Percentiles rank a stretch among this genome's conserved stretches.
Evolutionary conservation across 2,888 invertebrate genomes (phyloP).

Genomic region (Cheilosia vulpina): DNA sequence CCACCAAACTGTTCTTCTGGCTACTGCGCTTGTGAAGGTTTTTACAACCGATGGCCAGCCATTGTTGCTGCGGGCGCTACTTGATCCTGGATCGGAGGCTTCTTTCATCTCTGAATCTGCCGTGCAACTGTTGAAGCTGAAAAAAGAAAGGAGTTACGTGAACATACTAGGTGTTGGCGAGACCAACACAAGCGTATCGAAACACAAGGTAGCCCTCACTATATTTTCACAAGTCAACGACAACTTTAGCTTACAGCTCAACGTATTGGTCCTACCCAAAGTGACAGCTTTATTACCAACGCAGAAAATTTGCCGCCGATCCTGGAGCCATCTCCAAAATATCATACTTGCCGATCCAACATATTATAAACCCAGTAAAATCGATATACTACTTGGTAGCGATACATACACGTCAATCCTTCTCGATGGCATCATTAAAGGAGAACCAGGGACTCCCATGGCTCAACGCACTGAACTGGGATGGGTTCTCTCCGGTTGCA

Average conservation of each 20-base stretch:
- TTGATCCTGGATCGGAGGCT: slow-evolving; percentile 10
- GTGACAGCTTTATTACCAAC: no score
- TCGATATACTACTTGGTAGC: no score
- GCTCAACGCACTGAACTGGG: no score
- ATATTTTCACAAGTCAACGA: background rate
- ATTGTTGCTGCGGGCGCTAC: slow-evolving; percentile 6
- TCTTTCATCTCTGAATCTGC: slow-evolving; percentile 3
- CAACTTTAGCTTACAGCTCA: slow-evolving; percentile 11
- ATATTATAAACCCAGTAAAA: no score
- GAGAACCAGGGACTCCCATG: no score
- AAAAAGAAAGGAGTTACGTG: background rate
- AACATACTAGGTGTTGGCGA: slow-evolving; percentile 9
- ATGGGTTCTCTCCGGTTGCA: no score
- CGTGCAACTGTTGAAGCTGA: background rate
- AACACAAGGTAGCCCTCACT: background rate
- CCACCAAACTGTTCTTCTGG: slow-evolving; percentile 33
- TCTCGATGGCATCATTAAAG: no score
- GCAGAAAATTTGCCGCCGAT: background rate
- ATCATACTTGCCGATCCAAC: no score
- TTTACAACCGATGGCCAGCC: background rate
- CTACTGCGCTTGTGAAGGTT: slow-evolving; percentile 22
- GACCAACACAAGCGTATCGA: background rate
- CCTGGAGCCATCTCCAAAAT: no score
- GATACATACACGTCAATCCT: no score
- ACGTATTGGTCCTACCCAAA: no score